Conservation (phyloP, 2,113 vertebrate genomes). For the Solea solea region DNA sequence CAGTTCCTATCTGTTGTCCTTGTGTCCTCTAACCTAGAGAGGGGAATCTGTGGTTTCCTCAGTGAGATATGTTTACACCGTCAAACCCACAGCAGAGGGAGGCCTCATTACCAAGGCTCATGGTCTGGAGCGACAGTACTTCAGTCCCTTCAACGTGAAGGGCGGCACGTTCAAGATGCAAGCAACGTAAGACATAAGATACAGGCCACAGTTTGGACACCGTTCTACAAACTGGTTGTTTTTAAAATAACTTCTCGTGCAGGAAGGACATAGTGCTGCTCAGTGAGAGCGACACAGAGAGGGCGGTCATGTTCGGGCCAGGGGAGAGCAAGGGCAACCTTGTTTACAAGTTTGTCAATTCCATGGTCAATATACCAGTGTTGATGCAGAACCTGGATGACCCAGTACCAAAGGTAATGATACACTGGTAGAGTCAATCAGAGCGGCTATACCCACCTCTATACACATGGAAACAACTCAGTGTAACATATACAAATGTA, state of each 20-base stretch:
- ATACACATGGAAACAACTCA: background rate
- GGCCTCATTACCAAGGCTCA: slow-evolving; percentile 75
- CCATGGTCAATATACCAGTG: slow-evolving; percentile 70
- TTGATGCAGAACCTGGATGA: slow-evolving; percentile 76
- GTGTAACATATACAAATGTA: too few relatives aligned
- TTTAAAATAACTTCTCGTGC: slow-evolving; percentile 16
- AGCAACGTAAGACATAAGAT: slow-evolving; percentile 69
- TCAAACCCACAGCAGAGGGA: slow-evolving; percentile 69
- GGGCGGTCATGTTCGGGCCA: slow-evolving; percentile 9
- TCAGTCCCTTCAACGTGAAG: slow-evolving; percentile 82
- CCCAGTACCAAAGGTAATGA: slow-evolving; percentile 77
- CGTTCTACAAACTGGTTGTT: background rate
- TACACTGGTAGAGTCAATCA: background rate
- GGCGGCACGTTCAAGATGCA: slow-evolving; percentile 75
- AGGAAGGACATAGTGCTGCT: slow-evolving; percentile 83
- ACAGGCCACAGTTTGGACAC: background rate
- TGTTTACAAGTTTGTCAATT: slow-evolving; percentile 69
- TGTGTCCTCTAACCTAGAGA: slow-evolving; percentile 63
- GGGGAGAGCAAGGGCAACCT: slow-evolving; percentile 76
- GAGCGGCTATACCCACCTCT: too few relatives aligned
- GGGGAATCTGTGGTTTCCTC: slow-evolving; percentile 69
- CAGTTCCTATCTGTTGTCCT: slow-evolving; percentile 5
- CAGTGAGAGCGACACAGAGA: slow-evolving; percentile 64
- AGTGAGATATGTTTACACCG: slow-evolving; percentile 74
- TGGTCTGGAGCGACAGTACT: slow-evolving; percentile 73